These are phyloP conservation scores for Pristionchus fissidentatus DNA, from an alignment of 2,888 invertebrate species.

Conservation along the genomic window DNA sequence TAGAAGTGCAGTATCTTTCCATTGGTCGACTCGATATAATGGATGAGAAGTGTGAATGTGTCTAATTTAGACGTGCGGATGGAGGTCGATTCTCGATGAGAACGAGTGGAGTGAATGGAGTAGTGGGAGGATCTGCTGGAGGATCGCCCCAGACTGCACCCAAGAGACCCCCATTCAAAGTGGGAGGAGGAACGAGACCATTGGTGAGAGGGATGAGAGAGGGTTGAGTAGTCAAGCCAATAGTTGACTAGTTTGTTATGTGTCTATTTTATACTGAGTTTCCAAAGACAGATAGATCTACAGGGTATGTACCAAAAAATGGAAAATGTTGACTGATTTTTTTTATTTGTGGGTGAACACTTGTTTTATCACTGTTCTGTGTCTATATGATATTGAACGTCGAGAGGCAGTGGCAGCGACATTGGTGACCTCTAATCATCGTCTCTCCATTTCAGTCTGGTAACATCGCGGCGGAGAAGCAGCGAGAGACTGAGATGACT, in stretches of 20 bases:
- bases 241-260: neutral
- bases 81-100: slow-evolving; percentile 82
- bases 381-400: neutral
- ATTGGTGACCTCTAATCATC: too few species aligned
- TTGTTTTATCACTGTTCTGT: neutral
- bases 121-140: slow-evolving; percentile 25
- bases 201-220: slow-evolving; percentile 13
- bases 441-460: slow-evolving; percentile 1
- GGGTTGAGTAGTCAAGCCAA: neutral
- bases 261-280: neutral
- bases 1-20: neutral
- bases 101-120: slow-evolving; percentile 48
- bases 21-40: neutral
- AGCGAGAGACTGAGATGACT: slow-evolving; percentile 86
- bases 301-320: too few species aligned
- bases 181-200: slow-evolving; percentile 50
- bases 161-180: slow-evolving; percentile 62
- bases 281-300: too few species aligned
- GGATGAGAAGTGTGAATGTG: neutral
- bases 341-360: neutral
- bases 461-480: slow-evolving; percentile 32
- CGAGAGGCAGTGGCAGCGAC: too few species aligned
- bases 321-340: neutral
- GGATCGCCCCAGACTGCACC: slow-evolving; percentile 37
- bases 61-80: slow-evolving; percentile 80